phyloP scores from a whole-genome alignment of 2,888 invertebrate genomes.

The Epicampocera succincta region DNA sequence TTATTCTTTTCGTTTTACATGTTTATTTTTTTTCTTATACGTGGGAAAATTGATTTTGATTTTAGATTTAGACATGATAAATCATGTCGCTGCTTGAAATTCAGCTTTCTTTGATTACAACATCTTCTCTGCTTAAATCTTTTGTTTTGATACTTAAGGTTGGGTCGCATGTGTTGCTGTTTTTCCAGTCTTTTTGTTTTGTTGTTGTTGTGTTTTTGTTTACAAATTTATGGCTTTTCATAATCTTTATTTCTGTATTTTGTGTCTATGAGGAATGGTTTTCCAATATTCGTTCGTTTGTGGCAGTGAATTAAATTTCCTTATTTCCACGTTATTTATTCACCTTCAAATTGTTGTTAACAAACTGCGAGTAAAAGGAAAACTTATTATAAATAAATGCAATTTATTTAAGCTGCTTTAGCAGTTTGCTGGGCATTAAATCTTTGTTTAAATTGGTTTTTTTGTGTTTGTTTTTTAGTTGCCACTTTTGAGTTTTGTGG shows the following conservation, averaged over 20 bases:
- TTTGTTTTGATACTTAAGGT: background rate
- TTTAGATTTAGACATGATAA: background rate
- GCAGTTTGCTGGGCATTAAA: constrained; percentile 57
- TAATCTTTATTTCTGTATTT: background rate
- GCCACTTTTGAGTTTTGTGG: constrained; percentile 12
- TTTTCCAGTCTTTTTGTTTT: no score
- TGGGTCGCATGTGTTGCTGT: background rate
- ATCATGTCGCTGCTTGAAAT: background rate
- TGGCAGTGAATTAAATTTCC: background rate
- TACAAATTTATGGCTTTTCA: constrained; percentile 26
- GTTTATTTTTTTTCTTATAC: background rate
- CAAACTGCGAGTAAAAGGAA: constrained; percentile 23
- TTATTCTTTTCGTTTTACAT: no score
- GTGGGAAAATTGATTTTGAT: constrained; percentile 9
- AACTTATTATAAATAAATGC: constrained; percentile 62
- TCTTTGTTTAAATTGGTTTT: constrained; percentile 55
- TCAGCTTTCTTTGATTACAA: background rate
- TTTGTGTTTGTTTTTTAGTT: constrained; percentile 12
- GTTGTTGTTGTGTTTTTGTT: no score
- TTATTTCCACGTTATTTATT: constrained; percentile 4
- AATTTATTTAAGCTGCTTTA: constrained; percentile 60
- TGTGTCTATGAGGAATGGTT: background rate
- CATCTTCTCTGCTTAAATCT: constrained; percentile 24
- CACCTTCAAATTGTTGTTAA: constrained; percentile 5
- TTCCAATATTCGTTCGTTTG: background rate